Base-by-base conservation (phyloP, 2,113 vertebrate genomes). In the Tyrannus savana region DNA sequence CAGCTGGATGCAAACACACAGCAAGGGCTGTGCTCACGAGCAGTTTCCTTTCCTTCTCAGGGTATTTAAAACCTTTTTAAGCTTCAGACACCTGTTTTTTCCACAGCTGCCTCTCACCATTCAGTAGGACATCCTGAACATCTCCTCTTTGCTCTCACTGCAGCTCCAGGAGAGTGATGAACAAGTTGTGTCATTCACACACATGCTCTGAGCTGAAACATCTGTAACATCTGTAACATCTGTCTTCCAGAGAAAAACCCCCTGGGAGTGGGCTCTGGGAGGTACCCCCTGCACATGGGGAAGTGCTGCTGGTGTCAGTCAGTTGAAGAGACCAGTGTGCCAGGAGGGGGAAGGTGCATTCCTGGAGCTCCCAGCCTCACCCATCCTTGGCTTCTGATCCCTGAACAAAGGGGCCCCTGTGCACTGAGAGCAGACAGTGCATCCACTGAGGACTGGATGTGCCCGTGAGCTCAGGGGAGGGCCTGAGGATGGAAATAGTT, bases 351-450 rank as follows among this genome's bases (percentile, higher is more conserved):
- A 82, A 63, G 77, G 74, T 56, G 74, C 10, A 4, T 78, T 77
- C 74, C 71, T 78, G 73, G 23, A 60, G 69, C 68, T 66, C 4
- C 4, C 10, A 19, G 60, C 46, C 42, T 74, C 15, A 1, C 55
- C 73, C 25, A 2, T 11, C 74, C 30, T 37, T 6, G 22, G 50
- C 66, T 84, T 55, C 90, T 82, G 75, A 8, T 41, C 71, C 67
- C 72, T 9, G 55, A 58, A 93, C 94, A 93, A 87, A 96, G 72
- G 44, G 37, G 62, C 17, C 23, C 33, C 89, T 96, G 89, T 95
- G 74, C 35, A 1, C 41, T 1, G 13, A 12, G 82, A 75, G 30
- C 66, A 52, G 58, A 30, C 93, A 46, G 66, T 1, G 35, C 39
- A 27, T 68, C 75, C 85, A 30, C 59, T 50, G 85, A 87, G 85